Base-by-base conservation (phyloP, 64 coral and sea anemone genomes). In the Stylophora pistillata region DNA sequence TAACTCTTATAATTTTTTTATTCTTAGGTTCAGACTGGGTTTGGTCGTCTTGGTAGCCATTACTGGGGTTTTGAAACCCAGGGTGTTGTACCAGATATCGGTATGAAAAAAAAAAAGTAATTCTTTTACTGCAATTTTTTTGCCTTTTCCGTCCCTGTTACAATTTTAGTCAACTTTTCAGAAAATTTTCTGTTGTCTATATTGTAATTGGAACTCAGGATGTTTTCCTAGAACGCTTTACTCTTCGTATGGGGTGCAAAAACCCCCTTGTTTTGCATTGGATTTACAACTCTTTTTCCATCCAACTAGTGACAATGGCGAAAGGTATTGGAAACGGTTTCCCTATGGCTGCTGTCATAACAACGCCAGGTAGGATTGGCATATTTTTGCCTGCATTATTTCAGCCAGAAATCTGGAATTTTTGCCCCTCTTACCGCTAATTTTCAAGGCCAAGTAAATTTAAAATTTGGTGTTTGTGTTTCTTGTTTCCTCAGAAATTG, bases 241-340 rank as follows among this genome's bases (percentile, higher is more conserved):
- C n/a, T n/a, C n/a, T n/a, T n/a, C n/a, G n/a, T n/a, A n/a, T n/a
- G n/a, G n/a, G n/a, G n/a, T n/a, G n/a, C n/a, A n/a, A n/a, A n/a
- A n/a, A n/a, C n/a, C 6, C 2, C 37, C 37, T 41, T 41, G 6
- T 74, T 80, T 81, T 55, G 30, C 17, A 7, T 0, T 53, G 57
- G 81, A 53, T 21, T 27, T 37, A 60, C 20, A 90, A 9, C 23
- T 90, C 3, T 15, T 57, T 14, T 4, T 76, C 26, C 23, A 4
- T 56, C 15, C 76, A 74, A 37, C 52, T 57, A 98, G 96, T 98
- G 31, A 98, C 96, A 2, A 93, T 98, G 96, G 96, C 96, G 1
- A 98, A 98, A 79, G 87, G 96, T 32, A 98, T 98, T 33, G 96
- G 96, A 1, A 98, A 98, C 86, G 96, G 96, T 16, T 95, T 92